Percentiles rank a stretch among this genome's conserved stretches.
These are phyloP conservation scores for Mellilla xanthometata DNA, from an alignment of 2,888 invertebrate species.

Conservation along the genomic window DNA sequence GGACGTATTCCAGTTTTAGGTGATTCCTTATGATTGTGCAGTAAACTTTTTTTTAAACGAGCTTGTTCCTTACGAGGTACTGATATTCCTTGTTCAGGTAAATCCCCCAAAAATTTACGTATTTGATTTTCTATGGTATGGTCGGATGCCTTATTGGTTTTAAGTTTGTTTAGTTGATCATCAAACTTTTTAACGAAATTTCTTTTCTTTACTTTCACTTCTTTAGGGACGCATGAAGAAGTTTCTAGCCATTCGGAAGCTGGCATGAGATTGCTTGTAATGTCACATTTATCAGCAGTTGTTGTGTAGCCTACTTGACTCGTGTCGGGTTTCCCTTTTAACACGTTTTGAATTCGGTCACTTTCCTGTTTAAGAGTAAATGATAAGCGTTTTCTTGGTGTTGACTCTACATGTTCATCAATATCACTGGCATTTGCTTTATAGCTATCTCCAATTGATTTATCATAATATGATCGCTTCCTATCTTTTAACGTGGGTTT, in stretches of 20 bases:
- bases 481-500: no score
- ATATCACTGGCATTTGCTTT: no score
- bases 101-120: constrained; percentile 4
- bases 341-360: no score
- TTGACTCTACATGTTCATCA: neutral
- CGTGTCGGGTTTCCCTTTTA: no score
- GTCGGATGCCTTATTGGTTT: constrained; percentile 4
- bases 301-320: no score
- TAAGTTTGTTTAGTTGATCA: constrained; percentile 1
- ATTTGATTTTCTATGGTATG: constrained; percentile 8
- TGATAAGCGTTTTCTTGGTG: neutral
- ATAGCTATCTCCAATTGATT: no score
- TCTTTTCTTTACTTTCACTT: constrained; percentile 1
- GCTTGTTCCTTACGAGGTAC: constrained; percentile 7
- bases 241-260: constrained; percentile 12
- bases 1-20: no score
- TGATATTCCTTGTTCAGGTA: constrained; percentile 5
- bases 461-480: no score
- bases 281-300: no score
- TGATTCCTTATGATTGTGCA: neutral
- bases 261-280: neutral
- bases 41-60: constrained; percentile 3
- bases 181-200: constrained; percentile 6
- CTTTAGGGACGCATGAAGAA: neutral
- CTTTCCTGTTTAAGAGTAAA: no score